A percentile compares a stretch with the other conserved stretches of the same genome.
phyloP scores from a whole-genome alignment of 2,888 invertebrate species.

The Lacanobia oleracea region DNA sequence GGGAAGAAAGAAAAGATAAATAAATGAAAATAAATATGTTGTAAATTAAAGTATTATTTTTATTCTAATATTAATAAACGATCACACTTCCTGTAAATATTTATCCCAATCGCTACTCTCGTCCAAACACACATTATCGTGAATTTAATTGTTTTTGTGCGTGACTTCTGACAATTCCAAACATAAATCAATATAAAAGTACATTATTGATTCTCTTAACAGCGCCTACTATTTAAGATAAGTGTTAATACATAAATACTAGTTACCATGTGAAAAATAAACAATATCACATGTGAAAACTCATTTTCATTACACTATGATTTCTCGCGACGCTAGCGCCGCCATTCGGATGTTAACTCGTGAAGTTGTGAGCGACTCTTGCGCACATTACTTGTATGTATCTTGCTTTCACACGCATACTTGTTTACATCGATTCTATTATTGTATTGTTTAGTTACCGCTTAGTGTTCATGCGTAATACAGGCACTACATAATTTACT shows the following conservation, averaged over 20 bases:
- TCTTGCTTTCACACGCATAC: conserved; percentile 76
- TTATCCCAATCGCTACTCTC: background rate
- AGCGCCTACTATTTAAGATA: background rate
- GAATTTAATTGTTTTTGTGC: conserved; percentile 28
- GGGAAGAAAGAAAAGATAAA: background rate
- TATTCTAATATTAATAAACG: background rate
- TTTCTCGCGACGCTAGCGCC: conserved; percentile 74
- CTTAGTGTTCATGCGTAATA: conserved; percentile 56
- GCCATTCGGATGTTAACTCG: conserved; percentile 63
- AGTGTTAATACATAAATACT: background rate
- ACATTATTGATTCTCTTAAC: no score
- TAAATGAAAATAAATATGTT: background rate
- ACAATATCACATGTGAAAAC: conserved; percentile 52
- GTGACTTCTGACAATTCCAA: conserved; percentile 2
- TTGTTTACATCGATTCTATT: conserved; percentile 69
- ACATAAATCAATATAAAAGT: background rate
- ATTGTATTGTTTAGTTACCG: conserved; percentile 69
- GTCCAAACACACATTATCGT: background rate
- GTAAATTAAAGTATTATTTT: background rate
- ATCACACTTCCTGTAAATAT: background rate
- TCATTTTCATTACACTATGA: conserved; percentile 58
- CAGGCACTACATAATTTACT: conserved; percentile 19
- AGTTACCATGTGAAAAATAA: conserved; percentile 25
- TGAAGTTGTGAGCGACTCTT: conserved; percentile 56
- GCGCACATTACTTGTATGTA: conserved; percentile 67